Evolutionary conservation across 2,888 invertebrate species (phyloP), one percentile per base, ranked within the genome.

Genomic region (Tenthredo scrophulariae): DNA sequence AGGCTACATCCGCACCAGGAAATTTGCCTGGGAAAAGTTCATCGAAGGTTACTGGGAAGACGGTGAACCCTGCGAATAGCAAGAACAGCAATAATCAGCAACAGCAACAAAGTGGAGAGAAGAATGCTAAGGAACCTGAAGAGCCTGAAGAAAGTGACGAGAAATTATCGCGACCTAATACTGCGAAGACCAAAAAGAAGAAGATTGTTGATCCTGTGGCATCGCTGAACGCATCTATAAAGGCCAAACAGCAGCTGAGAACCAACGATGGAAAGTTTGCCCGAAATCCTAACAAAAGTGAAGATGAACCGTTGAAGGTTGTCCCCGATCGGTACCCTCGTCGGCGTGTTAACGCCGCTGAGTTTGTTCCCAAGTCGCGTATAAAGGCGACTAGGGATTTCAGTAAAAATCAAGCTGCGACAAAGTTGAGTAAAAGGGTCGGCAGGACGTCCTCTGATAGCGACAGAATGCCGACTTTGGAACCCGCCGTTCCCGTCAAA

Each of bases 391-490:
- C 83, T 7, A 43, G 18, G 10, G 83, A 83, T 10, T 65, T 83
- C 6, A 18, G 29, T 18, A 65, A 29, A 7, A 40, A 26, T 62
- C 33, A 65, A 83, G n/a, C n/a, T 26, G 18, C n/a, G 9, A 37
- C 43, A n/a, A 83, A 46, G 70, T 62, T 26, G 10, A 26, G 37
- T 5, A 83, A 89, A 58, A 88, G 88, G 85, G 87, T 86, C 9
- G 89, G 88, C 5, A 89, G 90, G n/a, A 26, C 90, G 43, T 88
- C 90, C 0, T 89, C 88, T 90, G 94, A 93, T 91, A 92, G 89
- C 88, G 95, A 94, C 84, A 95, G 95, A 87, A 95, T 97, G 89
- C 95, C 95, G 85, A 97, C 97, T 0, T 74, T 90, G 43, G 90
- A 91, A 50, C 88, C 88, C 0, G 90, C 84, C 0, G 86, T 88